Evolutionary conservation across 2,888 invertebrate species (phyloP), one percentile per base, ranked within the genome.

Genomic region (Eupithecia subfuscata): DNA sequence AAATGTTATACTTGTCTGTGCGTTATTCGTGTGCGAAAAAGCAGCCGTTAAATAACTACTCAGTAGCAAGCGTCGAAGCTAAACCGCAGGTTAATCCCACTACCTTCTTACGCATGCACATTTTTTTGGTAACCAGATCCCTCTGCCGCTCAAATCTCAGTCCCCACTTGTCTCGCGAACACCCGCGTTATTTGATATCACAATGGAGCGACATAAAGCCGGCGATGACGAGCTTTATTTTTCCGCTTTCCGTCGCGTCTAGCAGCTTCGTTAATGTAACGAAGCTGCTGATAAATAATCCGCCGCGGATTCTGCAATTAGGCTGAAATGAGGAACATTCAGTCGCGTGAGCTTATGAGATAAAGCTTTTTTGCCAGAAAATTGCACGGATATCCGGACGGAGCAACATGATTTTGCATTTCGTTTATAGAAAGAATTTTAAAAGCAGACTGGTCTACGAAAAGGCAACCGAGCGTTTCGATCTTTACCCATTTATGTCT

Each of bases 241-340:
- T 76, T 60, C 70, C 71, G 64, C 73, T 75, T 76, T 60, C 70
- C 71, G 64, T 30, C 48, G 12, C 76, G 65, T 56, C 71, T 45
- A 34, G 43, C n/a, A 64, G 69, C 76, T 77, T 64, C 69, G 71
- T 77, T 74, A 73, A 73, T 73, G 74, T 70, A 73, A 60, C 70
- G 63, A 73, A 68, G n/a, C n/a, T 67, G 70, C 72, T 75, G 75
- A 70, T 77, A 73, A 77, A 77, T 77, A 74, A 77, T 77, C 70
- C 75, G 70, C 68, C 60, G 25, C 40, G 67, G 67, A 72, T 74
- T 74, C 72, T 64, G 63, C 60, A 70, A 72, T 70, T 67, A 77
- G 63, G 22, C 37, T 45, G n/a, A n/a, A 40, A n/a, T 14, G 37
- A 67, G 67, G 30, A 16, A 64, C n/a, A 68, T 64, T 40, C 22